Base-by-base conservation (phyloP, 2,797 vertebrate genomes). In the Acrocephalus scirpaceus region DNA sequence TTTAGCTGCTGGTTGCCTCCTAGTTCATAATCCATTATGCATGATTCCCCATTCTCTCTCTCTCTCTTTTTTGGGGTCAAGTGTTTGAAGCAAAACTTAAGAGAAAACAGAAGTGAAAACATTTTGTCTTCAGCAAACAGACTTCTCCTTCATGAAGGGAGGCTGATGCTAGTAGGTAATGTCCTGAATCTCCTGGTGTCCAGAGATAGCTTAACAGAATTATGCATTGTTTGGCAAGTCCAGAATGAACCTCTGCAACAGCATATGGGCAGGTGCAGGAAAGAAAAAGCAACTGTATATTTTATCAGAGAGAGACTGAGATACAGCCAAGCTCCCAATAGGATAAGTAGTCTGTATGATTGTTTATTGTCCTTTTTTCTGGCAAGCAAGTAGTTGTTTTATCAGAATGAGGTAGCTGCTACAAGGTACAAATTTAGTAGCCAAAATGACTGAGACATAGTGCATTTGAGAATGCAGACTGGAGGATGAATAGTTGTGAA, bases 81-180 rank as follows among this genome's bases (percentile, higher is more conserved):
- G 99, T 98, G 97, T 95, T 96, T 99, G 94, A 99, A 99, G 92
- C 98, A 99, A 79, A 97, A 98, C 91, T 94, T 99, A 66, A 99
- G 98, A 94, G 97, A 98, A 30, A 98, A 98, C 74, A 98, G 95
- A 27, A 97, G 98, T 94, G 99, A 99, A 97, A 99, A 98, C 80
- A 97, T 99, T 82, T 97, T 99, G 86, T 97, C 97, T 87, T 98
- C 98, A 87, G 94, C 60, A 0, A 98, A 98, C 88, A 98, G 98
- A 80, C 98, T 98, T 65, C 98, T 99, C 73, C 97, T 99, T 95
- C 97, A 98, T 5, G 98, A 99, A 92, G 99, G 99, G 69, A 98
- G 97, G 91, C 97, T 99, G 85, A 98, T 96, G 34, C 98, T 99
- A 66, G 97, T 97, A 98, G 99, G 99, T 99, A 97, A 96, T 3